Base-by-base conservation (phyloP, 2,797 vertebrate species). In the Florisuga fusca region DNA sequence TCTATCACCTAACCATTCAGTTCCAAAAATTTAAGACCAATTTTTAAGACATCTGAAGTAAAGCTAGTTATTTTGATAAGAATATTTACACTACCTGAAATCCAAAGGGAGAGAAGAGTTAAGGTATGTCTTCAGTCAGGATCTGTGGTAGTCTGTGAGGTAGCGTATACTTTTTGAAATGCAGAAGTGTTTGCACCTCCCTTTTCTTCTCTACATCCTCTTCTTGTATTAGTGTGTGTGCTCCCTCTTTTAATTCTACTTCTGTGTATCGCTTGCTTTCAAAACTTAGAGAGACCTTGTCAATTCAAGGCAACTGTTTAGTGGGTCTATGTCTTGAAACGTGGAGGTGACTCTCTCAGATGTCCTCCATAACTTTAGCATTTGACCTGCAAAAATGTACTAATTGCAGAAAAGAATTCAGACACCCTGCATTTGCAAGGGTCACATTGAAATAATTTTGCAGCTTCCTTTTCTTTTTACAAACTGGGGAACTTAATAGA, bases 21-120 rank as follows among this genome's bases (percentile, higher is more conserved):
- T 82, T 69, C 14, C 33, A 55, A 36, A 63, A 71, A 59, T 33
- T 55, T 45, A 18, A 62, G 1, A 2, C 11, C 0, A 53, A 8
- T 71, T 89, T 85, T 73, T 55, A 81, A 88, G 54, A 31, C 17
- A 51, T 68, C 9, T 19, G n/a, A 92, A 81, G 48, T 43, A 73
- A 94, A 94, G 26, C 29, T 87, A 58, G 43, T 63, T 93, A 94
- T 67, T 91, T 91, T 45, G 34, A 51, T 78, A 88, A 1, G 6
- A 83, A 69, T 80, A 36, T 89, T 87, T 93, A 96, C 79, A 31
- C 29, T 98, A 97, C 97, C 96, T 96, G 55, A 87, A 92, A 94
- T 94, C 61, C 67, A 88, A 67, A 38, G 33, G 73, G 38, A 68
- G 58, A 80, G 51, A 80, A 84, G 71, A 89, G 58, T 48, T 67